Conservation (phyloP, 2,888 invertebrate species). For the Diloba caeruleocephala region DNA sequence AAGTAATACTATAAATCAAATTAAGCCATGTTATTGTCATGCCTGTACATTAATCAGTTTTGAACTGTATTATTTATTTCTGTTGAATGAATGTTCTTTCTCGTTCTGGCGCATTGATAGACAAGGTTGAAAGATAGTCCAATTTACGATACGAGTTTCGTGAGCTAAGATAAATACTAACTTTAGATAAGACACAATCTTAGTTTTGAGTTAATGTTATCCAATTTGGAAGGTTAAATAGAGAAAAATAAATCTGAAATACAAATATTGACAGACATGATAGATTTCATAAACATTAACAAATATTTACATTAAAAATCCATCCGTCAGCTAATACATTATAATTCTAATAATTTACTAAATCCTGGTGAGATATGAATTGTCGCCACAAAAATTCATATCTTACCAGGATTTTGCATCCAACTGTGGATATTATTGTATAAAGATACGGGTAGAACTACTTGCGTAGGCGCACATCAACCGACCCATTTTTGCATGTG, state of each 20-base stretch:
- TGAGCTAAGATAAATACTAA: slow-evolving; percentile 30
- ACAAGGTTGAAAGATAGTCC: slow-evolving; percentile 32
- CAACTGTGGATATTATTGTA: too few relatives aligned
- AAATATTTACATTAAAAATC: not conserved
- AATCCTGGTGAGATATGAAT: too few relatives aligned
- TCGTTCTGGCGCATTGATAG: slow-evolving; percentile 23
- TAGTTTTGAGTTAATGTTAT: slow-evolving; percentile 24
- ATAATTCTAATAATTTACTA: too few relatives aligned
- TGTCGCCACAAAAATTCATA: too few relatives aligned
- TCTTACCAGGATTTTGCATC: too few relatives aligned
- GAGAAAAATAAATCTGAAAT: slow-evolving; percentile 8
- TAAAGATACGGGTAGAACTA: too few relatives aligned
- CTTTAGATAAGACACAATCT: slow-evolving; percentile 17
- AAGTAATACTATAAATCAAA: slow-evolving; percentile 81
- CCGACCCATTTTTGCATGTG: too few relatives aligned
- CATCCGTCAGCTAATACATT: too few relatives aligned
- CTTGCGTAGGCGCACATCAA: too few relatives aligned
- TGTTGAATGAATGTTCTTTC: slow-evolving; percentile 45
- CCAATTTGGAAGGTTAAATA: slow-evolving; percentile 40
- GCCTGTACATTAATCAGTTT: slow-evolving; percentile 66
- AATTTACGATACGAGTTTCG: slow-evolving; percentile 36
- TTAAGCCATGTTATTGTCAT: slow-evolving; percentile 71
- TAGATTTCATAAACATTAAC: not conserved
- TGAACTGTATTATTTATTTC: slow-evolving; percentile 57
- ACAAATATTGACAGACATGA: not conserved